Conservation (phyloP, 2,797 vertebrate species). For the Lagodon rhomboides region DNA sequence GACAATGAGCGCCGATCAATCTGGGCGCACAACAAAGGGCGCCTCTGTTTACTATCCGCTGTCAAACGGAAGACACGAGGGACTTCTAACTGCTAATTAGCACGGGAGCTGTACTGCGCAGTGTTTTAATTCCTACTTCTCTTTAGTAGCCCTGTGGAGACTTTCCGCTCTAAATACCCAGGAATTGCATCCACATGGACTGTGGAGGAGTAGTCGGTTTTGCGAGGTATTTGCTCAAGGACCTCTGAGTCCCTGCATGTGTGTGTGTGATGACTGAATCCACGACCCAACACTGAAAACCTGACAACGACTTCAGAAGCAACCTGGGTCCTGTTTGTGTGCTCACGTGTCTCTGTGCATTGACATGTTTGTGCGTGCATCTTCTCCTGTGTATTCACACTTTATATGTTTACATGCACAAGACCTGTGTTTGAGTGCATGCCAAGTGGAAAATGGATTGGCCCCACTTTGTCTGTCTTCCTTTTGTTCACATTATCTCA, state of each 20-base stretch:
- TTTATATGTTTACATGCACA: slow-evolving; percentile 1
- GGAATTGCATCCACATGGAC: slow-evolving; percentile 79
- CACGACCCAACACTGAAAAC: slow-evolving; percentile 25
- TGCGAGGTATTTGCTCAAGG: slow-evolving; percentile 55
- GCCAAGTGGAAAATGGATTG: background rate
- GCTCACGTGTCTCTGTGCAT: slow-evolving; percentile 31
- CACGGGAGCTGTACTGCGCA: slow-evolving; percentile 44
- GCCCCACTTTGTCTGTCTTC: background rate
- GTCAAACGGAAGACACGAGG: slow-evolving; percentile 59
- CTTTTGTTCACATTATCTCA: slow-evolving; percentile 4
- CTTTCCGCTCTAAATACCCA: slow-evolving; percentile 81
- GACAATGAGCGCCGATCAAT: slow-evolving; percentile 58
- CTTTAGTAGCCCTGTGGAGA: slow-evolving; percentile 75
- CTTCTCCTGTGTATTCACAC: background rate
- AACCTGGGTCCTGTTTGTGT: slow-evolving; percentile 51
- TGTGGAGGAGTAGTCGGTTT: slow-evolving; percentile 38
- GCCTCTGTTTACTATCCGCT: slow-evolving; percentile 70
- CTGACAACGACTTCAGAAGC: slow-evolving; percentile 23
- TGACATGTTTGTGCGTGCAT: slow-evolving; percentile 16
- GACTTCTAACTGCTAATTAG: slow-evolving; percentile 73
- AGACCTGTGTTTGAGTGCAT: slow-evolving; percentile 3
- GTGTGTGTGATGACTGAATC: slow-evolving; percentile 35
- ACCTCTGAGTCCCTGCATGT: slow-evolving; percentile 43
- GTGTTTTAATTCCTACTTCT: slow-evolving; percentile 67
- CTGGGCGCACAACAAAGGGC: slow-evolving; percentile 57